Evolutionary conservation across 2,888 invertebrate species (phyloP).

Genomic region (Thereva nobilitata): DNA sequence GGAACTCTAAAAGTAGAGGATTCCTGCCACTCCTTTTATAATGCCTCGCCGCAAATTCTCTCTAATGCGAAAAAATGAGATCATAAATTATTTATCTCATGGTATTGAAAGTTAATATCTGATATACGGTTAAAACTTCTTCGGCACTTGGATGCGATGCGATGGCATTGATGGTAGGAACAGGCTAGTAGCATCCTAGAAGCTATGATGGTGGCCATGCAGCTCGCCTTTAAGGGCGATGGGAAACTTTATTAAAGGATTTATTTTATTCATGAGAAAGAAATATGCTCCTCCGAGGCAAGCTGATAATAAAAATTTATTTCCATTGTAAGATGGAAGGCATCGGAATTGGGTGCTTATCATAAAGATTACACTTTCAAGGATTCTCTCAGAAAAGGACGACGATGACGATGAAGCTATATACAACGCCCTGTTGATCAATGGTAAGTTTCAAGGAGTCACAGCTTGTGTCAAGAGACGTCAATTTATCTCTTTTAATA

Average conservation of each 20-base stretch:
- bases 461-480: too few species aligned
- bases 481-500: too few species aligned
- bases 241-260: slow-evolving; percentile 38
- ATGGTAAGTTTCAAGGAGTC: too few species aligned
- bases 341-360: slow-evolving; percentile 16
- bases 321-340: slow-evolving; percentile 30
- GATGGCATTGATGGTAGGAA: too few species aligned
- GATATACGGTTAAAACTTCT: slow-evolving; percentile 36
- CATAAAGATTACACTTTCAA: slow-evolving; percentile 8
- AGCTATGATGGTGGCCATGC: neutral
- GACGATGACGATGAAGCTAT: too few species aligned
- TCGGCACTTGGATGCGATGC: neutral
- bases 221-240: neutral
- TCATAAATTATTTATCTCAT: slow-evolving; percentile 41
- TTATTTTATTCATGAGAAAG: slow-evolving; percentile 41
- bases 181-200: too few species aligned
- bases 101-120: slow-evolving; percentile 42
- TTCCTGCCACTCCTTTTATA: slow-evolving; percentile 19
- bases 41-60: slow-evolving; percentile 31
- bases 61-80: slow-evolving; percentile 36
- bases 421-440: too few species aligned
- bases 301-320: slow-evolving; percentile 40
- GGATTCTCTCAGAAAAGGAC: too few species aligned
- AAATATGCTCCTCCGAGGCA: slow-evolving; percentile 8
- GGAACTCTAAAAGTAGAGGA: slow-evolving; percentile 14